phyloP scores from a whole-genome alignment of 1,140 invertebrate genomes.

The Eupeodes corollae region DNA sequence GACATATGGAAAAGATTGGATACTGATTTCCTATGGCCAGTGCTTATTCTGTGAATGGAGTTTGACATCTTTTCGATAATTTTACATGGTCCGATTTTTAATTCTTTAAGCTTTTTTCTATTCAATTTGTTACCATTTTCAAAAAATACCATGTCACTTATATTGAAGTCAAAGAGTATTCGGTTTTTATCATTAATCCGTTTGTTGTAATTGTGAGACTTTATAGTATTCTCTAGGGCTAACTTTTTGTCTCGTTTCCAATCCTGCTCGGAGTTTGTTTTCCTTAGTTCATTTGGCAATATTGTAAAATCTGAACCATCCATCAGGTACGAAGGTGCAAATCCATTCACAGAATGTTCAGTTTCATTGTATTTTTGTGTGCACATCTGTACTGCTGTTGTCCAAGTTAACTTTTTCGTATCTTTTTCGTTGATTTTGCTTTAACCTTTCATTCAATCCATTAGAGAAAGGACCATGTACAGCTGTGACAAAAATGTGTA shows the following conservation, averaged over 20 bases:
- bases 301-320: conserved; percentile 21
- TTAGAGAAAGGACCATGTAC: conserved; percentile 31
- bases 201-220: conserved; percentile 5
- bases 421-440: conserved; percentile 18
- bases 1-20: too few relatives aligned
- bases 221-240: conserved; percentile 17
- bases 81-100: conserved; percentile 12
- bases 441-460: conserved; percentile 28
- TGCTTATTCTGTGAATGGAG: too few relatives aligned
- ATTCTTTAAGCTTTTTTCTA: conserved; percentile 15
- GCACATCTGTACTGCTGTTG: conserved; percentile 31
- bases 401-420: conserved; percentile 24
- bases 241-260: conserved; percentile 10
- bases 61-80: neutral
- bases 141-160: conserved; percentile 14
- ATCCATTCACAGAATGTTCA: conserved; percentile 25
- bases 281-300: conserved; percentile 21
- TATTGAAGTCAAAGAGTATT: conserved; percentile 7
- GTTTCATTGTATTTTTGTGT: conserved; percentile 33
- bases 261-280: conserved; percentile 8
- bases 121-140: conserved; percentile 19
- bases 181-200: conserved; percentile 13
- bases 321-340: conserved; percentile 26
- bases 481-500: conserved; percentile 25
- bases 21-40: too few relatives aligned